Evolutionary conservation across 2,888 invertebrate species (phyloP), one percentile per base, ranked within the genome.

Genomic region (Eulithis testata): DNA sequence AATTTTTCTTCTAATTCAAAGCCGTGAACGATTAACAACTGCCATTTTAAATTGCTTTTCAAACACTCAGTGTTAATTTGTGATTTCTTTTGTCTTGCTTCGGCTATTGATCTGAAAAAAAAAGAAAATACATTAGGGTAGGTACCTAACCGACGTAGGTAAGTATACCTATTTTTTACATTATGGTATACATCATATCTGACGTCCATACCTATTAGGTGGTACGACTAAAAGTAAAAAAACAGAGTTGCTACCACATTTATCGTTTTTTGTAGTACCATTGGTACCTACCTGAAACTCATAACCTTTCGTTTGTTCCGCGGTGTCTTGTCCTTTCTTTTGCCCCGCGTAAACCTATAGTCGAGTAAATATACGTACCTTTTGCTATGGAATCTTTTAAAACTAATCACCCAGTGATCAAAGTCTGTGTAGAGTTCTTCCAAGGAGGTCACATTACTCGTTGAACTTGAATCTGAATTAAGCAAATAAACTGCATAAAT

Each of bases 381-480:
- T 47, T 64, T 63, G n/a, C 11, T 55, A 11, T 55, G 14, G 50
- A 53, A 45, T 54, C 54, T 64, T 44, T 52, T 73, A 36, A 79
- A 80, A 66, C 72, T 78, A 5, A 75, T 69, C 2, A 87, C 55
- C 88, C 88, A 89, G 6, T 72, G 71, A 50, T 89, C 87, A 43
- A 89, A 89, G 58, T 89, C 84, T 11, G 83, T 84, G 70, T 79
- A 80, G 5, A 81, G 69, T 3, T 76, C 76, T n/a, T 81, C 79
- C 4, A 86, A 75, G 11, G 83, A 79, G 37, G 73, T 71, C 7
- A 74, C 49, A 31, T 71, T 69, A 45, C 4, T 37, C 44, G n/a
- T 36, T 60, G 70, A 70, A 65, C 45, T 72, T 74, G 67, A 45
- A 70, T 31, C 31, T 31, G 31, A 31, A 31, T 31, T 5, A 31